Evolutionary conservation across 2,113 vertebrate genomes (phyloP), one percentile per base, ranked within the genome.

Genomic region (Alosa alosa): DNA sequence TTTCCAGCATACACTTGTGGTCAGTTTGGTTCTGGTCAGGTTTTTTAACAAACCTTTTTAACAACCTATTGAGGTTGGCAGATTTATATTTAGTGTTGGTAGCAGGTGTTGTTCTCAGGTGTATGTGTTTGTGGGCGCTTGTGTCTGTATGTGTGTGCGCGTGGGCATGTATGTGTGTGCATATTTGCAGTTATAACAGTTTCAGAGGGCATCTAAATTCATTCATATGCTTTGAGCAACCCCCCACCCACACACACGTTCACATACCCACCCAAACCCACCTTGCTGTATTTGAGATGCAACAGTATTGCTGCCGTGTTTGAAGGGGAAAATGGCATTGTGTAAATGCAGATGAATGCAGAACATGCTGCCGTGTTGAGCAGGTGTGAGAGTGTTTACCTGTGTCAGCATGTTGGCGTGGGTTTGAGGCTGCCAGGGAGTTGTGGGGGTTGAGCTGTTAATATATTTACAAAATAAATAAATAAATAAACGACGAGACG

Each of bases 271-370:
- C 55, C 20, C 18, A 22, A 25, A 0, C 44, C 9, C 10, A 3
- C 9, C 46, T 55, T 68, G 64, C n/a, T 31, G 17, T 46, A 9
- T 82, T 15, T 50, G 78, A 45, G 78, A 31, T 6, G 4, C 31
- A 82, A 46, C 60, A 81, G 9, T 15, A 6, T 44, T 25, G n/a
- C 20, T 78, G 15, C 31, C 25, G 64, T 31, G 64, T 68, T 64
- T 88, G 57, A 4, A 68, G 64, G 88, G 88, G 86, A 81, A 85
- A 90, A 87, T 88, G 25, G 6, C 84, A 86, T 84, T 84, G 83
- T 85, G 83, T 87, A 82, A 85, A 86, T 91, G 88, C 88, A 89
- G 87, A 91, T 91, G 83, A 90, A 86, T 75, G 82, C 41, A 1
- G 72, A 78, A 5, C 72, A 39, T 78, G 72, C 31, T 9, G 55